A percentile compares a stretch with the other conserved stretches of the same genome.
These are phyloP conservation scores for Heteromyza rotundicornis DNA, from an alignment of 2,888 invertebrate genomes.

Conservation along the genomic window DNA sequence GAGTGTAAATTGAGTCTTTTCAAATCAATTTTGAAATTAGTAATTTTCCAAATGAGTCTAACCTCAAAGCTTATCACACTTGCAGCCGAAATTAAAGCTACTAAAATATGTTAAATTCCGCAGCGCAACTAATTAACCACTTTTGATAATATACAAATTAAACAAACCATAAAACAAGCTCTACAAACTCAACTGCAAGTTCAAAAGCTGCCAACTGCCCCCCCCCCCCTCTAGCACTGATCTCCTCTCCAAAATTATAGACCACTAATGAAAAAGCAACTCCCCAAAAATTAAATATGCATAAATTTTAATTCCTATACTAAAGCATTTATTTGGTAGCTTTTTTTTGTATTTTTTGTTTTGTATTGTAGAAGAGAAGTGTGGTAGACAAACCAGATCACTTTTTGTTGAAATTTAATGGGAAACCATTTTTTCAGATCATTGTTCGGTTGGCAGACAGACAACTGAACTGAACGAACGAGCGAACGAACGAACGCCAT, in stretches of 20 bases:
- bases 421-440: not conserved
- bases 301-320: conserved; percentile 43
- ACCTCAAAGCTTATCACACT: too few relatives aligned
- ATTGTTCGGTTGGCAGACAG: not conserved
- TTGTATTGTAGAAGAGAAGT: not conserved
- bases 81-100: too few relatives aligned
- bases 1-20: too few relatives aligned
- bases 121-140: not conserved
- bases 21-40: too few relatives aligned
- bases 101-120: not conserved
- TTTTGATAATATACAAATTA: conserved; percentile 5
- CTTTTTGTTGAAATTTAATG: conserved; percentile 6
- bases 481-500: too few relatives aligned
- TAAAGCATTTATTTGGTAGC: not conserved
- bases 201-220: not conserved
- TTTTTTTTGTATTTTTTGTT: not conserved
- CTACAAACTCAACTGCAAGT: not conserved
- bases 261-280: conserved; percentile 47
- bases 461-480: not conserved
- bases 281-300: conserved; percentile 52
- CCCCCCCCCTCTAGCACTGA: too few relatives aligned
- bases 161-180: conserved; percentile 3
- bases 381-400: conserved; percentile 16
- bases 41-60: too few relatives aligned
- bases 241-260: conserved; percentile 16